These are phyloP conservation scores for Capreolus pygargus DNA, from an alignment of 2,113 vertebrate species.

Conservation along the genomic window DNA sequence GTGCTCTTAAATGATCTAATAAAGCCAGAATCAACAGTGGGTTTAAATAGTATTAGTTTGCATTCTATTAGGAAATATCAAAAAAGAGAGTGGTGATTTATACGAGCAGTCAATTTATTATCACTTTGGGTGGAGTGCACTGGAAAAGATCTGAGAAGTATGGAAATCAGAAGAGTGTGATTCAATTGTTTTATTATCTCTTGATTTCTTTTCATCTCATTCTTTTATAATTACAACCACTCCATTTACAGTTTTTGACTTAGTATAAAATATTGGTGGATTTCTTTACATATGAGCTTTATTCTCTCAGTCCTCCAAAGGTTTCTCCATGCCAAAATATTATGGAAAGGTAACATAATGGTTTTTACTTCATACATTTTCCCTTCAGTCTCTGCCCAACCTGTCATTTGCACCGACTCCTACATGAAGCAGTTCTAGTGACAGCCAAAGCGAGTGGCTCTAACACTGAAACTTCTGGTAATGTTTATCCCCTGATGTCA, in stretches of 20 bases:
- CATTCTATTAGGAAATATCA: neutral
- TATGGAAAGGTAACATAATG: neutral
- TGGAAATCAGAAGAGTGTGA: constrained; percentile 4
- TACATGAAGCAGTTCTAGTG: neutral
- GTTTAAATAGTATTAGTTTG: neutral
- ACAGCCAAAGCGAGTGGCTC: neutral
- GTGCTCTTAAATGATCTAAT: neutral
- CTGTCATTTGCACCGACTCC: neutral
- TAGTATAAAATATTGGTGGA: neutral
- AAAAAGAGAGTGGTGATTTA: constrained; percentile 26
- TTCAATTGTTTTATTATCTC: neutral
- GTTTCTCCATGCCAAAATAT: neutral
- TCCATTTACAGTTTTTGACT: neutral
- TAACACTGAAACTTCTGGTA: neutral
- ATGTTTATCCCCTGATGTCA: neutral
- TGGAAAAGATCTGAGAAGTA: constrained; percentile 33
- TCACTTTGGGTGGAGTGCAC: neutral
- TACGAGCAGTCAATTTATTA: neutral
- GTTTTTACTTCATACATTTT: neutral
- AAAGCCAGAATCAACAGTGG: neutral
- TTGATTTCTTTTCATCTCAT: constrained; percentile 19
- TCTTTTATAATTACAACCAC: constrained; percentile 12
- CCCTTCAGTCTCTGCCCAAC: neutral
- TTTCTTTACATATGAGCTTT: neutral
- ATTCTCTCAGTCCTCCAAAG: neutral